Evolutionary conservation across 1,140 invertebrate species (phyloP).

Genomic region (Leptonema lineaticorne): DNA sequence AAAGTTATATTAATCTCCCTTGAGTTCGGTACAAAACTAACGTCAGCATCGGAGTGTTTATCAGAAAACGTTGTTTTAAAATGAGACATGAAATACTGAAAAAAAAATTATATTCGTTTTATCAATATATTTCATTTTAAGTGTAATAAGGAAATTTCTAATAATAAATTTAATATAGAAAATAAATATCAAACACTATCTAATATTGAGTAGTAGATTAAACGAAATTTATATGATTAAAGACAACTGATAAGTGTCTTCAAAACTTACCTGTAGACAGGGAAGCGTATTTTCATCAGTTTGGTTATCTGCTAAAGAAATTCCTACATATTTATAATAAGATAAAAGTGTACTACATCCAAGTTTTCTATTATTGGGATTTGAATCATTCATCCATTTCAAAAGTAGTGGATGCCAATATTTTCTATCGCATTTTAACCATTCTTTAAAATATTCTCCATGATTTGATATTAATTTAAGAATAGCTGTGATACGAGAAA

Average conservation of each 20-base stretch:
- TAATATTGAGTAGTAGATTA: too few relatives aligned
- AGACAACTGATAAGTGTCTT: neutral
- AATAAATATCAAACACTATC: too few relatives aligned
- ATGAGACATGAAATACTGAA: conserved; percentile 37
- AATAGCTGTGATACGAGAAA: conserved; percentile 25
- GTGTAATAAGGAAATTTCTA: neutral
- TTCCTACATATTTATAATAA: conserved; percentile 26
- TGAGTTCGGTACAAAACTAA: neutral
- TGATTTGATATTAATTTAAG: conserved; percentile 19
- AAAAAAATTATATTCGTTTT: neutral
- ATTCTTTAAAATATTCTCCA: conserved; percentile 12
- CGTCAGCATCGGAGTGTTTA: neutral
- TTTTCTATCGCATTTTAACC: conserved; percentile 21
- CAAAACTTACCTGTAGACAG: conserved; percentile 3
- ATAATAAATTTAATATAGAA: neutral
- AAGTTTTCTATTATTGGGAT: conserved; percentile 23
- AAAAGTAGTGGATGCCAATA: conserved; percentile 36
- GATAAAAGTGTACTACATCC: conserved; percentile 28
- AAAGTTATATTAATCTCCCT: conserved; percentile 27
- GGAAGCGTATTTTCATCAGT: neutral
- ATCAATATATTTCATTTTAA: neutral
- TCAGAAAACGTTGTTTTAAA: conserved; percentile 25
- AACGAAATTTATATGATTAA: too few relatives aligned
- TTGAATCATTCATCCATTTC: conserved; percentile 24
- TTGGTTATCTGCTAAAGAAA: neutral